These are phyloP conservation scores for Corythornis madagascariensis DNA, from an alignment of 2,113 vertebrate genomes.

Conservation along the genomic window DNA sequence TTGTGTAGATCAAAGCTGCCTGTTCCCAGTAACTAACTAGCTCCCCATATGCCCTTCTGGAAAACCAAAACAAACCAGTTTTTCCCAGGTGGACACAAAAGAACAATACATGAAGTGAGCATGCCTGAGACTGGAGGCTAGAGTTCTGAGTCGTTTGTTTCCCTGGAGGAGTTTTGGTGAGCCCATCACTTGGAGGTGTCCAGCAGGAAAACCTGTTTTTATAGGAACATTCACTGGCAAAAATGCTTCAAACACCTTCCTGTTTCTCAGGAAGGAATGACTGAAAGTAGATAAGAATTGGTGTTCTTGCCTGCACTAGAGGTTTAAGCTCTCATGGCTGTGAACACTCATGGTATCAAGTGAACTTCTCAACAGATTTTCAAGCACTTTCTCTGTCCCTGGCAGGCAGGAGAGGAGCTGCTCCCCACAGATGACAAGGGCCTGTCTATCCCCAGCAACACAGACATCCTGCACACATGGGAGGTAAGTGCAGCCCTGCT, in stretches of 20 bases:
- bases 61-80: neutral
- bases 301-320: neutral
- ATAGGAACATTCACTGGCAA: neutral
- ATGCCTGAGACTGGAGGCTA: neutral
- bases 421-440: slow-evolving; percentile 83
- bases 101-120: neutral
- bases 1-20: neutral
- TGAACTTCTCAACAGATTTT: neutral
- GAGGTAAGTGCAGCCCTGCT: slow-evolving; percentile 73
- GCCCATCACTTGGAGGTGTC: neutral
- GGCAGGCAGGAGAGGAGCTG: slow-evolving; percentile 78
- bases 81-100: neutral
- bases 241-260: neutral
- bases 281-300: neutral
- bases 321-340: neutral
- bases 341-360: neutral
- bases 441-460: slow-evolving; percentile 72
- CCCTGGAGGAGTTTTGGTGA: neutral
- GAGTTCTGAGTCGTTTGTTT: neutral
- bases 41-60: neutral
- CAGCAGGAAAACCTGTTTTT: neutral
- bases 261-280: neutral
- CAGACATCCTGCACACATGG: slow-evolving; percentile 85
- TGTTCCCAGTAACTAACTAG: neutral
- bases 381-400: neutral